Evolutionary conservation across 2,888 invertebrate genomes (phyloP).

Genomic region (Apodemia mormo): DNA sequence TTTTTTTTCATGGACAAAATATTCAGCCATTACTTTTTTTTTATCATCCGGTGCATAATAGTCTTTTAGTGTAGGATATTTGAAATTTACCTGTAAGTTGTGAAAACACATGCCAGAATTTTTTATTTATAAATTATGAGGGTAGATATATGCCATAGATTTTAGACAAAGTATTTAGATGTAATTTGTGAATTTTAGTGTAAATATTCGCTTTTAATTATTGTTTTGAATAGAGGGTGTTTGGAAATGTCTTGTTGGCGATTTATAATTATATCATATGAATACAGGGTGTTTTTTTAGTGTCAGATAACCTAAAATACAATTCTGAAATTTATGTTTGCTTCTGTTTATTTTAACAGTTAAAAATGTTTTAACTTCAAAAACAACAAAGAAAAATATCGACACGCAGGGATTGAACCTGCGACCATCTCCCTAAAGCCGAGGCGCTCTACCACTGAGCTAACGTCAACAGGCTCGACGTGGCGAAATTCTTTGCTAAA

Average conservation of each 20-base stretch:
- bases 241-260: not conserved
- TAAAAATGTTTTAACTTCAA: too few relatives aligned
- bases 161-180: constrained; percentile 2
- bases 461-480: too few relatives aligned
- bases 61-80: not conserved
- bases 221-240: not conserved
- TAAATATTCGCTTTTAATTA: constrained; percentile 5
- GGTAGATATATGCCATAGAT: constrained; percentile 14
- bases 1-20: too few relatives aligned
- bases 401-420: too few relatives aligned
- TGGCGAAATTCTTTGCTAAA: too few relatives aligned
- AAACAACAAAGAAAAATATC: too few relatives aligned
- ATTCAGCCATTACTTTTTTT: too few relatives aligned
- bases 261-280: not conserved
- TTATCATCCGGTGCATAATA: not conserved
- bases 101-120: constrained; percentile 8
- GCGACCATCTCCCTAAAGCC: too few relatives aligned
- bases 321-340: too few relatives aligned
- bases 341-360: too few relatives aligned
- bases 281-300: not conserved
- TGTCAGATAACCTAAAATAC: too few relatives aligned
- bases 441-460: too few relatives aligned
- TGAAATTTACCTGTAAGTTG: not conserved
- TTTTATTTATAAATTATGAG: constrained; percentile 13
- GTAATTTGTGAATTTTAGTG: constrained; percentile 14